Conservation (phyloP, 2,888 invertebrate genomes). For the Zygothrica quintamaculata region DNA sequence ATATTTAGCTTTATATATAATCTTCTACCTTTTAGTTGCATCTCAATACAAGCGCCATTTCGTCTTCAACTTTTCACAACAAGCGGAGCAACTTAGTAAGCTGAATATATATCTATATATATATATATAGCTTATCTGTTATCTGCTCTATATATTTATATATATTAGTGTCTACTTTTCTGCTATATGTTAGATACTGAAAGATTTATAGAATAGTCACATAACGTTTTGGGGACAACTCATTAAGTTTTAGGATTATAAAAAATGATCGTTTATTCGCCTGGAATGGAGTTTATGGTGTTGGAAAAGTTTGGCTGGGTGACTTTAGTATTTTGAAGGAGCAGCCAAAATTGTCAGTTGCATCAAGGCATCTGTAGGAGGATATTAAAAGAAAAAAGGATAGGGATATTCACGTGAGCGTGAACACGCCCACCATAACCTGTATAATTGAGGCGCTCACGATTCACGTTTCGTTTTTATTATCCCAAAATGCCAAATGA, state of each 20-base stretch:
- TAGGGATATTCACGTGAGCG: conserved; percentile 25
- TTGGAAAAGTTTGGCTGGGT: conserved; percentile 25
- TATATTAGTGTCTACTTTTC: too few relatives aligned
- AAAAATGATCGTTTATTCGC: conserved; percentile 42
- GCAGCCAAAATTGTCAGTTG: conserved; percentile 51
- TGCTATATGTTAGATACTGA: neutral
- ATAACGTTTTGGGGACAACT: conserved; percentile 47
- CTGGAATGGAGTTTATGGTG: conserved; percentile 44
- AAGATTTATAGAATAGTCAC: neutral
- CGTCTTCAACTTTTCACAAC: too few relatives aligned
- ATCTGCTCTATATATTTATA: too few relatives aligned
- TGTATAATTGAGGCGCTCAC: conserved; percentile 54
- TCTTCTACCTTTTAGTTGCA: too few relatives aligned
- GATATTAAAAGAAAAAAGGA: conserved; percentile 36
- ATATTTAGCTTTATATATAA: too few relatives aligned
- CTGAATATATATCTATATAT: too few relatives aligned
- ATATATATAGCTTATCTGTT: too few relatives aligned
- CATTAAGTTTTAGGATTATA: conserved; percentile 46
- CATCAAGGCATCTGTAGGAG: conserved; percentile 56
- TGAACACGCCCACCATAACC: conserved; percentile 29
- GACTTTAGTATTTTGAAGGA: conserved; percentile 24
- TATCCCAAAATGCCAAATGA: conserved; percentile 77
- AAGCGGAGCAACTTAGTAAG: too few relatives aligned
- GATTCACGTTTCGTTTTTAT: conserved; percentile 60
- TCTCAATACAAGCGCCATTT: too few relatives aligned